Conservation (phyloP, 2,888 invertebrate genomes). For the Phortica magna region DNA sequence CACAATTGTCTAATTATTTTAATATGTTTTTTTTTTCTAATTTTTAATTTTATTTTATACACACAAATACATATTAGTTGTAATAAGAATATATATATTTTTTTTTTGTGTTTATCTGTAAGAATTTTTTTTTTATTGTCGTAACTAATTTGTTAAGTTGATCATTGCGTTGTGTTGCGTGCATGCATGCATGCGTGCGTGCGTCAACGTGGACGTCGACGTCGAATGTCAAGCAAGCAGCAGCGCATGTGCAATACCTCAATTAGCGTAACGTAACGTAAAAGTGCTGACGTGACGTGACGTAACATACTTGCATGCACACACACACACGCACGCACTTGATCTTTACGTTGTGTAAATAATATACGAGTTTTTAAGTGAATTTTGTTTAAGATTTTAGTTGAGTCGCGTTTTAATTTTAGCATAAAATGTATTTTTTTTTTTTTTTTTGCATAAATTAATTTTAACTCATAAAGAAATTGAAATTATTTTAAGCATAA, state of each 20-base stretch:
- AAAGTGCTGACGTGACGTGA: not conserved
- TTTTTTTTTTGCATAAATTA: conserved; percentile 1
- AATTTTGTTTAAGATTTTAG: not conserved
- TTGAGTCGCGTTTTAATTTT: not conserved
- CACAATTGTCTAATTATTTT: not conserved
- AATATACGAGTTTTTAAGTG: not conserved
- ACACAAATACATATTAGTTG: not conserved
- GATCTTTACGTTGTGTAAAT: not conserved
- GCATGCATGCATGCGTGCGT: not conserved
- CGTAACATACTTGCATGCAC: not conserved
- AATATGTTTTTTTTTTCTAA: not conserved
- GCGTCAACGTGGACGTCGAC: not conserved
- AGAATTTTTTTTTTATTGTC: not conserved
- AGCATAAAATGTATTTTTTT: conserved; percentile 3
- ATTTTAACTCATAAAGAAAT: conserved; percentile 35
- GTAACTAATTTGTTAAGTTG: not conserved
- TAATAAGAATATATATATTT: not conserved
- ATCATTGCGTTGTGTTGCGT: not conserved
- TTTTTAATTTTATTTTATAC: not conserved
- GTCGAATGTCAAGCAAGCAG: not conserved
- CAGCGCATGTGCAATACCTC: not conserved
- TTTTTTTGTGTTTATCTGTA: not conserved
- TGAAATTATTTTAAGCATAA: conserved; percentile 22
- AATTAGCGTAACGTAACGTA: not conserved
- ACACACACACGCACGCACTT: not conserved